Conservation (phyloP, 2,888 invertebrate species). For the Lasioglossum pauxillum region DNA sequence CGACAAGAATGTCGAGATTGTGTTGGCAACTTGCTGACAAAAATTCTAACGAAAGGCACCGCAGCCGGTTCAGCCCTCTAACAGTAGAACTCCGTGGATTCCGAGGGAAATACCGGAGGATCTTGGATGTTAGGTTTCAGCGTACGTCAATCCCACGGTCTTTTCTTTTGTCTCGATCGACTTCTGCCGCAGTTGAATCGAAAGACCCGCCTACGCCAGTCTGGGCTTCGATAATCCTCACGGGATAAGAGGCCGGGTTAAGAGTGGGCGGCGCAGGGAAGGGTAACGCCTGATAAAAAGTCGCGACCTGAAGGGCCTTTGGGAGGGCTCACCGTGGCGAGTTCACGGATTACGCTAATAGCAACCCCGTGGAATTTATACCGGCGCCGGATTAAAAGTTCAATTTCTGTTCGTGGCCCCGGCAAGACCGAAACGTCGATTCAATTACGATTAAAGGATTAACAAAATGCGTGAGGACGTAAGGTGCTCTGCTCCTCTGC, state of each 20-base stretch:
- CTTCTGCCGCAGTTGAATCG: conserved; percentile 41
- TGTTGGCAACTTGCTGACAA: background rate
- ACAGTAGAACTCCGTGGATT: background rate
- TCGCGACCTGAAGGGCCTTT: conserved; percentile 41
- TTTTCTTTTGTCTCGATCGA: conserved; percentile 53
- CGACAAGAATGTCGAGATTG: background rate
- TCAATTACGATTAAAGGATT: conserved; percentile 67
- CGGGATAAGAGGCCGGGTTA: conserved; percentile 56
- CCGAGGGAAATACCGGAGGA: conserved; percentile 16
- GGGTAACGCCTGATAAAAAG: conserved; percentile 67
- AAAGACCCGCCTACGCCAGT: conserved; percentile 29
- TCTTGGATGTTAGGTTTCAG: conserved; percentile 19
- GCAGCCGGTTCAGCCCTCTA: too few species aligned
- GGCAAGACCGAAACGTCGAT: conserved; percentile 52
- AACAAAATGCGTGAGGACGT: conserved; percentile 27
- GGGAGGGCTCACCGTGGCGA: conserved; percentile 35
- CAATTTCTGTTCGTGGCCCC: conserved; percentile 56
- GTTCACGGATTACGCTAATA: conserved; percentile 71
- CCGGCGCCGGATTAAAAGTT: conserved; percentile 62
- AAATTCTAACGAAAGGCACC: background rate
- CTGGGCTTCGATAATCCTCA: conserved; percentile 57
- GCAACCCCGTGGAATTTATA: conserved; percentile 60
- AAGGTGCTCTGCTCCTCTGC: background rate
- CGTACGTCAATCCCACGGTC: conserved; percentile 11
- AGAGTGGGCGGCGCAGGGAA: conserved; percentile 25